Percentiles rank a stretch among this genome's conserved stretches.
Conservation (phyloP, 2,113 vertebrate genomes). For the Rhegmatorhina hoffmannsi region DNA sequence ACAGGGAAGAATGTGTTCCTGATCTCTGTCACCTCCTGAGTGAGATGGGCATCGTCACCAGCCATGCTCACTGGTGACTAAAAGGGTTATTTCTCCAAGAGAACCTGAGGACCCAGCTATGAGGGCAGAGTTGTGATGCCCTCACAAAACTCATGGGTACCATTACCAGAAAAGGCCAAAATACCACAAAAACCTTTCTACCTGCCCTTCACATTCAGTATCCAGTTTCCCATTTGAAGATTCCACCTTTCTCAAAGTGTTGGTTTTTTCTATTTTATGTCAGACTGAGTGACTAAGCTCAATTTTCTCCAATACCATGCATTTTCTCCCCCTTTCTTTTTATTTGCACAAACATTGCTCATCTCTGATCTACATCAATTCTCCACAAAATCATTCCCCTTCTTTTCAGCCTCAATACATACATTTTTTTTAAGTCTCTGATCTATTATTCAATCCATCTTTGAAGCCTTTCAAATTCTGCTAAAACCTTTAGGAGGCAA, state of each 20-base stretch:
- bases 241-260: neutral
- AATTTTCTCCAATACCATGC: neutral
- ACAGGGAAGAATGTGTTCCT: neutral
- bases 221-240: neutral
- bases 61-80: neutral
- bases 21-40: neutral
- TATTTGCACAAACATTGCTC: neutral
- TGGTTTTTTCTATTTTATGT: neutral
- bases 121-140: neutral
- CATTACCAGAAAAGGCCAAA: neutral
- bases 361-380: neutral
- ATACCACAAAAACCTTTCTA: neutral
- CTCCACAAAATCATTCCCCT: neutral
- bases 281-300: neutral
- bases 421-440: neutral
- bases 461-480: conserved; percentile 12
- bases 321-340: rapidly evolving
- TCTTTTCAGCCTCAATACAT: neutral
- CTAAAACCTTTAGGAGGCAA: neutral
- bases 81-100: neutral
- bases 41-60: neutral
- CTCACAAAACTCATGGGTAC: neutral
- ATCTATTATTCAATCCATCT: conserved; percentile 8
- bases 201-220: neutral
- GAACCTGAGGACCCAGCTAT: neutral